Evolutionary conservation across 2,888 invertebrate species (phyloP).

Genomic region (Drosophila mettleri): DNA sequence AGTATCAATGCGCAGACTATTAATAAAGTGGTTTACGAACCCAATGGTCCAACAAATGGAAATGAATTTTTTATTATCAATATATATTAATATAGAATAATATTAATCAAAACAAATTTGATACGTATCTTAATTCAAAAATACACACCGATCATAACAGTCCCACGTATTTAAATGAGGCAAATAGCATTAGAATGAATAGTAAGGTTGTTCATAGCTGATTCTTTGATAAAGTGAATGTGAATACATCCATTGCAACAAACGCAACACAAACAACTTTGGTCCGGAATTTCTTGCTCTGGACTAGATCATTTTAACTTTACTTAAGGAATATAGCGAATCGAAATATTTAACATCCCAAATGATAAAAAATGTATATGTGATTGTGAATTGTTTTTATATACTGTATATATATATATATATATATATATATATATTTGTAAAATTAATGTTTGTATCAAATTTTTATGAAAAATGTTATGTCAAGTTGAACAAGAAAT

Average conservation of each 20-base stretch:
- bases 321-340: slow-evolving; percentile 75
- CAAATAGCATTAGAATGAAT: slow-evolving; percentile 15
- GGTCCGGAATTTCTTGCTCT: slow-evolving; percentile 77
- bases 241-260: slow-evolving; percentile 44
- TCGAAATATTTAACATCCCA: slow-evolving; percentile 76
- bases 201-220: slow-evolving; percentile 58
- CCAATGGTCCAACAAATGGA: slow-evolving; percentile 58
- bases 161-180: slow-evolving; percentile 29
- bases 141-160: slow-evolving; percentile 22
- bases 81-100: slow-evolving; percentile 73
- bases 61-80: slow-evolving; percentile 72
- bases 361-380: slow-evolving; percentile 78
- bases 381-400: slow-evolving; percentile 75
- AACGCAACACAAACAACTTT: slow-evolving; percentile 57
- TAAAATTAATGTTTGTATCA: slow-evolving; percentile 79
- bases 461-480: slow-evolving; percentile 78
- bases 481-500: slow-evolving; percentile 69
- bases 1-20: slow-evolving; percentile 20
- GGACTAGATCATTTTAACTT: slow-evolving; percentile 77
- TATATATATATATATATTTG: slow-evolving; percentile 71
- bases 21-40: slow-evolving; percentile 55
- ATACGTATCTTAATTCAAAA: slow-evolving; percentile 25
- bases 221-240: slow-evolving; percentile 50
- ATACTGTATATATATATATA: slow-evolving; percentile 73
- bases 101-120: slow-evolving; percentile 11